Conservation (phyloP, 2,113 vertebrate genomes). For the Pedionomus torquatus region DNA sequence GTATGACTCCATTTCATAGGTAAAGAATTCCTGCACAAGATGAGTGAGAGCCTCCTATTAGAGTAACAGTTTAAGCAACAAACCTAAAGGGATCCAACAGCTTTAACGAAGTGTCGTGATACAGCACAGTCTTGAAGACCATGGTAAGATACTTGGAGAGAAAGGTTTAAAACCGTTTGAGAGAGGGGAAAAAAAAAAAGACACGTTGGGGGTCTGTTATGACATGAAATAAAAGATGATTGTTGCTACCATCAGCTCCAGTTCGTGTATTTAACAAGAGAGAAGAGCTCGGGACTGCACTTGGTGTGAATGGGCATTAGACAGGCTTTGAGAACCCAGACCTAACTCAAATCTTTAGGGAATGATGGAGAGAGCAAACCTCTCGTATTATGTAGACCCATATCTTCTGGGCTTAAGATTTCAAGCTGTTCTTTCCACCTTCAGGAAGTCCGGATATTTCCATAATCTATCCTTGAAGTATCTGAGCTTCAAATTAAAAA, state of each 20-base stretch:
- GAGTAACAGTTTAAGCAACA: background rate
- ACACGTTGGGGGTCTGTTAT: no score
- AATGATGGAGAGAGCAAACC: background rate
- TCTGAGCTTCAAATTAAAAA: background rate
- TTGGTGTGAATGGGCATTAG: accelerated
- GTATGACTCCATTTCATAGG: background rate
- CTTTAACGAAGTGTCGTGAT: background rate
- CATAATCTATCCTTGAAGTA: background rate
- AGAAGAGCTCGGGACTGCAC: background rate
- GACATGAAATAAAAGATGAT: background rate
- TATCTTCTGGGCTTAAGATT: background rate
- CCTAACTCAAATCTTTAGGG: background rate
- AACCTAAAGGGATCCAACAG: background rate
- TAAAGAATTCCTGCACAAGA: background rate
- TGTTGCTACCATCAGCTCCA: background rate
- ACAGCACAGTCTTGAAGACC: background rate
- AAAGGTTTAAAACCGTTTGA: background rate
- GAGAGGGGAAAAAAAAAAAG: no score
- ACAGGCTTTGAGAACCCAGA: background rate
- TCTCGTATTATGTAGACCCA: background rate
- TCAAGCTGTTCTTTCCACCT: background rate
- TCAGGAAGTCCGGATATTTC: background rate
- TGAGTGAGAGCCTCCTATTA: background rate
- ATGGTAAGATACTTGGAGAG: background rate
- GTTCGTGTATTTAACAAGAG: background rate